Evolutionary conservation across 2,113 vertebrate species (phyloP).

Genomic region (Zosterops lateralis): DNA sequence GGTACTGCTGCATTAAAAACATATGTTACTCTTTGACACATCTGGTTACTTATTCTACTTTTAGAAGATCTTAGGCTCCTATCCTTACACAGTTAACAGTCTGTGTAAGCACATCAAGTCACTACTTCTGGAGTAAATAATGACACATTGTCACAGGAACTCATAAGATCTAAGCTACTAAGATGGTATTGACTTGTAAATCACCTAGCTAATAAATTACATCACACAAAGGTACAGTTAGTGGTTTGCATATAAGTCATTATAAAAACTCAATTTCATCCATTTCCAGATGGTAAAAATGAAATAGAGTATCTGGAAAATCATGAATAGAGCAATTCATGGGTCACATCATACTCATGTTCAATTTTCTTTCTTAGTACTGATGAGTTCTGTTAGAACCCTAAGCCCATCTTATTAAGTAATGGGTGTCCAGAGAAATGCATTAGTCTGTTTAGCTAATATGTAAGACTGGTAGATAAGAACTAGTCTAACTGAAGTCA

Average conservation of each 20-base stretch:
- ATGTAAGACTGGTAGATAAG: background rate
- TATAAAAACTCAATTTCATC: background rate
- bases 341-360: background rate
- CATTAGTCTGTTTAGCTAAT: background rate
- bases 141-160: background rate
- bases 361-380: background rate
- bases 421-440: background rate
- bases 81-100: background rate
- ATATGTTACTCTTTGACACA: background rate
- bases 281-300: background rate
- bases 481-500: background rate
- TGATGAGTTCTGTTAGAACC: background rate
- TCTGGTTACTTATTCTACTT: slow-evolving; percentile 4
- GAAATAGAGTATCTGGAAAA: background rate
- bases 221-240: background rate
- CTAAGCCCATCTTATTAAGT: background rate
- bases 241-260: background rate
- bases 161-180: background rate
- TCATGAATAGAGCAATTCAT: background rate
- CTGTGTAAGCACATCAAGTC: background rate
- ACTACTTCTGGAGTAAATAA: background rate
- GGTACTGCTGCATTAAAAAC: background rate
- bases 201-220: slow-evolving; percentile 18
- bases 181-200: background rate
- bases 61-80: background rate